phyloP scores from a whole-genome alignment of 2,113 vertebrate genomes.

The Chlorocebus sabaeus region DNA sequence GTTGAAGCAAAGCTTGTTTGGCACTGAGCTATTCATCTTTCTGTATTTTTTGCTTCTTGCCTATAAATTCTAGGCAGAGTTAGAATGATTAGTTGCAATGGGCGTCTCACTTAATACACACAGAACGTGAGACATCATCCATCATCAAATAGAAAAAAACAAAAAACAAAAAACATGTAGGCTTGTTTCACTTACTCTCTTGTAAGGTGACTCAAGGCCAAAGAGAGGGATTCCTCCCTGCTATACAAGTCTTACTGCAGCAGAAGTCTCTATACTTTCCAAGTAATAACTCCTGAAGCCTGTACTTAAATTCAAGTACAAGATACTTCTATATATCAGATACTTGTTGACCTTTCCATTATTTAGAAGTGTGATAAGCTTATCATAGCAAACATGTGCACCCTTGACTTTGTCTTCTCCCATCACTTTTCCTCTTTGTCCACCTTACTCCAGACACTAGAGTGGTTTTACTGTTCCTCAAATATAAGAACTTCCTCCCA shows the following conservation, averaged over 20 bases:
- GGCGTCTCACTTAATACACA: background rate
- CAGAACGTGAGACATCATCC: no score
- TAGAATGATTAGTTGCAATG: background rate
- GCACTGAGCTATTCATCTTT: background rate
- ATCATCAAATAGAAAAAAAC: background rate
- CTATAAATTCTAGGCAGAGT: background rate
- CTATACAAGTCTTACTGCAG: background rate
- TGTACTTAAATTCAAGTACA: no score
- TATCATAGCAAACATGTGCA: background rate
- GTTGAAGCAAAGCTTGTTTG: background rate
- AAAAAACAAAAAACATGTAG: background rate
- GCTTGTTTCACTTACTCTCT: background rate
- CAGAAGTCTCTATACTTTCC: background rate
- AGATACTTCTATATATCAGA: background rate
- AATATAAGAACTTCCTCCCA: background rate
- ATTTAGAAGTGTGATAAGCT: background rate
- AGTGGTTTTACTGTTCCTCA: background rate
- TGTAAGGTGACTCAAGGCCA: background rate
- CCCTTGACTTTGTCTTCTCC: background rate
- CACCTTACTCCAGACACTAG: background rate
- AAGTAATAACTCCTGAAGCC: background rate
- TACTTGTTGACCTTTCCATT: background rate
- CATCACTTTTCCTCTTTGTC: background rate
- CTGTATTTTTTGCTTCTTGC: background rate
- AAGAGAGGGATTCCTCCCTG: background rate